A percentile compares a stretch with the other conserved stretches of the same genome.
Conservation (phyloP, 2,888 invertebrate species). For the Phymatocera aterrima region DNA sequence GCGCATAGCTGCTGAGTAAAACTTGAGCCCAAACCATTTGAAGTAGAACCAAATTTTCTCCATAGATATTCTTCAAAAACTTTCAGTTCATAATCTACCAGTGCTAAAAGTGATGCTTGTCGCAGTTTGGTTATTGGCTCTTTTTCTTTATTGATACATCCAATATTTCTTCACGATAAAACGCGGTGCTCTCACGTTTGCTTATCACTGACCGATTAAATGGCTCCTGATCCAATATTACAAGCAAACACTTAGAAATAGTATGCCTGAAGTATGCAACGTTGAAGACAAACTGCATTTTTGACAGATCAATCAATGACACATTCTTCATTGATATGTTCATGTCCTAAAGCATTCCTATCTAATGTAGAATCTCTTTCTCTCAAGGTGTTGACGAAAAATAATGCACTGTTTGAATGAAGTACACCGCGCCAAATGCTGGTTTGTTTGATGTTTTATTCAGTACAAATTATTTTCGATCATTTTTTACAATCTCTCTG, state of each 20-base stretch:
- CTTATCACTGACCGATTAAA: background rate
- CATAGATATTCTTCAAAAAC: background rate
- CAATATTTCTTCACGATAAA: background rate
- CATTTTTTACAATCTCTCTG: no score
- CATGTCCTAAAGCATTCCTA: no score
- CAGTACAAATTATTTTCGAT: no score
- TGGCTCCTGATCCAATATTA: background rate
- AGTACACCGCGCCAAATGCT: no score
- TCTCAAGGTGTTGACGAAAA: no score
- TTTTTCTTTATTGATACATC: background rate
- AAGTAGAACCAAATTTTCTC: background rate
- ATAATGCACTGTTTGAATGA: no score
- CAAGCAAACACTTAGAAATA: background rate
- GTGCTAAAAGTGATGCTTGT: background rate
- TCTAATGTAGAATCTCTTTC: no score
- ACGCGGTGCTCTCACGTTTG: background rate
- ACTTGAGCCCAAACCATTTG: background rate
- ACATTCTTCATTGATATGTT: no score
- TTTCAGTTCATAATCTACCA: background rate
- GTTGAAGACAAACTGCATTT: background rate
- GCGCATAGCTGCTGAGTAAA: background rate
- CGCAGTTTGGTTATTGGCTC: slow-evolving; percentile 19
- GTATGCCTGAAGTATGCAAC: background rate
- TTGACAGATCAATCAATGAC: no score
- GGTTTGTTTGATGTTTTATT: no score